Conservation (phyloP, 2,888 invertebrate species). For the Drosophila paramelanica region DNA sequence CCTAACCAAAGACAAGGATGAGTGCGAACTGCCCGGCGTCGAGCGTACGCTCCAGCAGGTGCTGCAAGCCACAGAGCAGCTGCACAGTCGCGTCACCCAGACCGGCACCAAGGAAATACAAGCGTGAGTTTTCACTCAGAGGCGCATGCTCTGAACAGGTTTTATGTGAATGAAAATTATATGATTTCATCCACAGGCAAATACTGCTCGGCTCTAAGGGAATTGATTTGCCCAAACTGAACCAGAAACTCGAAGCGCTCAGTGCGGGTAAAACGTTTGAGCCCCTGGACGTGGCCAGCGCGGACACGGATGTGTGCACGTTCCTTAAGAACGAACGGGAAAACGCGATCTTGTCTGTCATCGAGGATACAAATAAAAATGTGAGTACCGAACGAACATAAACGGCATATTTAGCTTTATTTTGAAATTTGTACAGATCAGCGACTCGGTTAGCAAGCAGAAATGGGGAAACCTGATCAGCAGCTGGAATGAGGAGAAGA, state of each 20-base stretch:
- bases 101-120: slow-evolving; percentile 95
- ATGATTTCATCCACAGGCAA: slow-evolving; percentile 87
- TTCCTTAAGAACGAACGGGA: slow-evolving; percentile 96
- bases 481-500: slow-evolving; percentile 97
- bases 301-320: slow-evolving; percentile 96
- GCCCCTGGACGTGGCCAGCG: slow-evolving; percentile 93
- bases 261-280: slow-evolving; percentile 94
- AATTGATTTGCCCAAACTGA: slow-evolving; percentile 95
- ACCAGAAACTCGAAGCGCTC: slow-evolving; percentile 94
- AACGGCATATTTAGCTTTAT: neutral
- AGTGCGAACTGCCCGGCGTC: slow-evolving; percentile 93
- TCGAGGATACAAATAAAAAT: slow-evolving; percentile 95
- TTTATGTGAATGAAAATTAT: neutral
- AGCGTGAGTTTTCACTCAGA: slow-evolving; percentile 87
- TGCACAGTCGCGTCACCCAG: slow-evolving; percentile 94
- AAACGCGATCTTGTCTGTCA: slow-evolving; percentile 95
- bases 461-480: slow-evolving; percentile 92
- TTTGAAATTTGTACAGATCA: slow-evolving; percentile 85
- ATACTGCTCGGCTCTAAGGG: slow-evolving; percentile 96
- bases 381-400: slow-evolving; percentile 85
- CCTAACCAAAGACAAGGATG: slow-evolving; percentile 93
- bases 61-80: slow-evolving; percentile 94
- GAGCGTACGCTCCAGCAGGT: slow-evolving; percentile 96
- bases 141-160: slow-evolving; percentile 50
- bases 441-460: slow-evolving; percentile 88